A percentile compares a stretch with the other conserved stretches of the same genome.
Evolutionary conservation across 2,888 invertebrate genomes (phyloP).

Genomic region (Campoplex nolae): DNA sequence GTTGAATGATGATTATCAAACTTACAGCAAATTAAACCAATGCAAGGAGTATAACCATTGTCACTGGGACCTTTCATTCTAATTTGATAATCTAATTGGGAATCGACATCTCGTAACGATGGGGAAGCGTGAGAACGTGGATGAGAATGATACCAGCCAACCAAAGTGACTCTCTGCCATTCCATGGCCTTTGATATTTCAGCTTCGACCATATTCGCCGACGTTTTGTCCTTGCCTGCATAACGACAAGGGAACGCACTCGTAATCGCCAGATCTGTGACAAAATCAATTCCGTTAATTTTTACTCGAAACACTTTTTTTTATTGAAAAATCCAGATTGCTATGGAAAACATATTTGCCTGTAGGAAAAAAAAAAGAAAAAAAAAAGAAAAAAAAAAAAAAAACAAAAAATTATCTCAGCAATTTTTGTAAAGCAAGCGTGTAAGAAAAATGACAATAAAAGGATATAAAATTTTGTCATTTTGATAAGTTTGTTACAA

Average conservation of each 20-base stretch:
- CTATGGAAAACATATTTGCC: no score
- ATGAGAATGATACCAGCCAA: conserved; percentile 99
- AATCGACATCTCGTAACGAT: conserved; percentile 94
- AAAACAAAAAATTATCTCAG: no score
- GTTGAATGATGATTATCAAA: conserved; percentile 18
- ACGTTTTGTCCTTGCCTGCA: conserved; percentile 91
- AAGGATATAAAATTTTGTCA: not conserved
- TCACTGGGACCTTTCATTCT: conserved; percentile 96
- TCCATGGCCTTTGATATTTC: conserved; percentile 94
- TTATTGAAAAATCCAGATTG: no score
- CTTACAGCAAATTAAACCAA: conserved; percentile 97
- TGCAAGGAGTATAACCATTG: conserved; percentile 96
- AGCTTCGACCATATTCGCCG: conserved; percentile 91
- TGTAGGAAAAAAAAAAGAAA: no score
- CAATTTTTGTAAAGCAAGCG: no score
- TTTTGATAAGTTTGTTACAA: not conserved
- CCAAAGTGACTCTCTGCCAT: conserved; percentile 91
- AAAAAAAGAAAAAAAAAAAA: no score
- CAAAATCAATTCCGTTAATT: not conserved
- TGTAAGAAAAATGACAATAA: not conserved
- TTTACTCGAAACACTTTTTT: not conserved
- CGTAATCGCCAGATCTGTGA: conserved; percentile 92
- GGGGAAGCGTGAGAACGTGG: conserved; percentile 95
- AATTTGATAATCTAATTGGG: conserved; percentile 97
- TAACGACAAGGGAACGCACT: conserved; percentile 96